A percentile compares a stretch with the other conserved stretches of the same genome.
phyloP scores from a whole-genome alignment of 2,797 vertebrate species.

The Calcarius lapponicus region DNA sequence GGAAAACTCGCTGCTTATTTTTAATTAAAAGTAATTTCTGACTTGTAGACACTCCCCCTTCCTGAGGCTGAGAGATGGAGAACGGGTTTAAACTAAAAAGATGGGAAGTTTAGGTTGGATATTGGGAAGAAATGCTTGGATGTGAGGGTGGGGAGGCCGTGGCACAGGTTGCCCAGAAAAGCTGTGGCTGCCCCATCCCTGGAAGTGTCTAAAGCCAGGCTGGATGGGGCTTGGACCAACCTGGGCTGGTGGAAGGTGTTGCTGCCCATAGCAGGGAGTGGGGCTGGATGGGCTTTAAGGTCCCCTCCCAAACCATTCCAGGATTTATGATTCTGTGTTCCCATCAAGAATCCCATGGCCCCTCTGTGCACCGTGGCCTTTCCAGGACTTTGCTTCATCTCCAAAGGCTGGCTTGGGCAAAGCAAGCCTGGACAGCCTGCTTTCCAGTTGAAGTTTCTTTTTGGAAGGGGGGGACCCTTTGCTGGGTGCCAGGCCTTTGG shows the following conservation, averaged over 20 bases:
- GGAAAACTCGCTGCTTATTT: not conserved
- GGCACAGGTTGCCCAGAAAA: not conserved
- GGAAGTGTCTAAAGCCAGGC: accelerated
- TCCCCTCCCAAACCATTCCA: not conserved
- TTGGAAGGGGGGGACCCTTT: not conserved
- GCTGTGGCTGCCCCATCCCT: not conserved
- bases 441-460: not conserved
- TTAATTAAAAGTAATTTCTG: not conserved
- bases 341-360: accelerated
- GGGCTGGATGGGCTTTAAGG: not conserved
- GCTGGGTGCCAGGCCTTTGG: not conserved
- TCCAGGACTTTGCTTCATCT: not conserved
- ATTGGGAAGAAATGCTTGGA: not conserved
- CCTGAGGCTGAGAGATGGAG: not conserved
- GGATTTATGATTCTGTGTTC: not conserved
- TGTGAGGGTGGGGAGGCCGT: not conserved
- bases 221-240: accelerated
- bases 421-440: not conserved
- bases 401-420: not conserved
- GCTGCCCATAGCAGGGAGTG: accelerated
- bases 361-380: not conserved
- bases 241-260: not conserved
- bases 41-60: accelerated
- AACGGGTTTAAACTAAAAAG: not conserved
- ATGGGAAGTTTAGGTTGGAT: not conserved